Conservation (phyloP, 2,113 vertebrate species). For the Oreochromis niloticus region DNA sequence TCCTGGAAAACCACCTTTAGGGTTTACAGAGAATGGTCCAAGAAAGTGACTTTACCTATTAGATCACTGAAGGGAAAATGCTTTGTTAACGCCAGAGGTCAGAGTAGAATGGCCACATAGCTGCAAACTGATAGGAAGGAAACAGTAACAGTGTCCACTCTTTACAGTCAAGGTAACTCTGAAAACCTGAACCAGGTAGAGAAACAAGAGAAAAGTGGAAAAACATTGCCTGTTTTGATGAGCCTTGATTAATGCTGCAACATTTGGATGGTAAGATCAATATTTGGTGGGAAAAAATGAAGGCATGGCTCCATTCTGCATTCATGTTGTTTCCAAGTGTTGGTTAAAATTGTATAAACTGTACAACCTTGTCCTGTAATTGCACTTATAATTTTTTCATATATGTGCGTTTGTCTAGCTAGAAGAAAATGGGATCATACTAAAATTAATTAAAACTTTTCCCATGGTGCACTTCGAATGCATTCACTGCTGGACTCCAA, state of each 20-base stretch:
- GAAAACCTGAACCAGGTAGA: neutral
- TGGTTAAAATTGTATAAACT: neutral
- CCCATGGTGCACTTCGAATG: neutral
- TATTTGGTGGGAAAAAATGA: neutral
- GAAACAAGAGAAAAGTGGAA: neutral
- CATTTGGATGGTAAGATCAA: neutral
- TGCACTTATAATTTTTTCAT: neutral
- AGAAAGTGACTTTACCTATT: neutral
- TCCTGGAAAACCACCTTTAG: neutral
- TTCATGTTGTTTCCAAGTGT: neutral
- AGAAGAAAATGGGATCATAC: neutral
- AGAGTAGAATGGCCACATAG: rapidly evolving
- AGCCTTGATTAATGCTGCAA: neutral
- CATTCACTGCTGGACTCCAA: neutral
- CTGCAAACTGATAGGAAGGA: rapidly evolving
- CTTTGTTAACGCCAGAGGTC: neutral
- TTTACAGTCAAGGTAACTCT: neutral
- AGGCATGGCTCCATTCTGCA: neutral
- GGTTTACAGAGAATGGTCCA: neutral
- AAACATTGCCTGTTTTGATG: rapidly evolving
- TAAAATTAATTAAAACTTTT: neutral
- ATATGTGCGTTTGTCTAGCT: neutral
- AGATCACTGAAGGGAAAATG: neutral
- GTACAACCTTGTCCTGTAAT: neutral
- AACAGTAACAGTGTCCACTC: neutral